Evolutionary conservation across 2,113 vertebrate genomes (phyloP).

Genomic region (Cavia porcellus): DNA sequence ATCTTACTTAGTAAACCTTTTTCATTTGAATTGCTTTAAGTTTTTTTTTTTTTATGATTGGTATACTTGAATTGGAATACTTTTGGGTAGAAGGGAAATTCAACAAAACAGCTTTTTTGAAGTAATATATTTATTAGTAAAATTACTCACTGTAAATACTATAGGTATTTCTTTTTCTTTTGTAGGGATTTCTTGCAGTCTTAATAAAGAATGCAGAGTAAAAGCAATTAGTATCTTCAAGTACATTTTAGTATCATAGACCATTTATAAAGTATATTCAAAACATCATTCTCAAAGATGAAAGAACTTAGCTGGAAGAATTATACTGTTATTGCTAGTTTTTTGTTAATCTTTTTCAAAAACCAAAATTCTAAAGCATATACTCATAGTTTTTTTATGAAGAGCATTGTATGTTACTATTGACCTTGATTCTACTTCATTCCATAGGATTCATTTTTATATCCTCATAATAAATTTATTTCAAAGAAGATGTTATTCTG

Average conservation of each 20-base stretch:
- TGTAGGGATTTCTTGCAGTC: neutral
- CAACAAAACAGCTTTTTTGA: neutral
- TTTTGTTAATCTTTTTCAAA: slow-evolving; percentile 25
- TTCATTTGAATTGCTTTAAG: neutral
- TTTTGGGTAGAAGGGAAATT: neutral
- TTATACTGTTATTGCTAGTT: neutral
- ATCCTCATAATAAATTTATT: slow-evolving; percentile 57
- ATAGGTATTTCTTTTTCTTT: slow-evolving; percentile 6
- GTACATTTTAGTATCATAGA: slow-evolving; percentile 30
- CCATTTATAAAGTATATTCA: slow-evolving; percentile 44
- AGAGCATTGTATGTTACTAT: slow-evolving; percentile 67
- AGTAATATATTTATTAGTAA: neutral
- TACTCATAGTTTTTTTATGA: neutral
- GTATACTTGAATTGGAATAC: neutral
- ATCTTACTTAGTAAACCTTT: slow-evolving; percentile 15
- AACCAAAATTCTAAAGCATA: slow-evolving; percentile 60
- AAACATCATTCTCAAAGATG: slow-evolving; percentile 5
- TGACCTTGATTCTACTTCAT: neutral
- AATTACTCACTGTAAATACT: slow-evolving; percentile 32
- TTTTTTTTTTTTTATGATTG: neutral
- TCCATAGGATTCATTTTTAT: slow-evolving; percentile 66
- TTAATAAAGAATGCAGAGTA: slow-evolving; percentile 9
- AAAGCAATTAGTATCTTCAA: slow-evolving; percentile 9
- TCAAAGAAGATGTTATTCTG: slow-evolving; percentile 56
- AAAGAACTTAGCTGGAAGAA: neutral